Evolutionary conservation across 2,797 vertebrate species (phyloP), one percentile per base, ranked within the genome.

Genomic region (Sebastes trivittatus): DNA sequence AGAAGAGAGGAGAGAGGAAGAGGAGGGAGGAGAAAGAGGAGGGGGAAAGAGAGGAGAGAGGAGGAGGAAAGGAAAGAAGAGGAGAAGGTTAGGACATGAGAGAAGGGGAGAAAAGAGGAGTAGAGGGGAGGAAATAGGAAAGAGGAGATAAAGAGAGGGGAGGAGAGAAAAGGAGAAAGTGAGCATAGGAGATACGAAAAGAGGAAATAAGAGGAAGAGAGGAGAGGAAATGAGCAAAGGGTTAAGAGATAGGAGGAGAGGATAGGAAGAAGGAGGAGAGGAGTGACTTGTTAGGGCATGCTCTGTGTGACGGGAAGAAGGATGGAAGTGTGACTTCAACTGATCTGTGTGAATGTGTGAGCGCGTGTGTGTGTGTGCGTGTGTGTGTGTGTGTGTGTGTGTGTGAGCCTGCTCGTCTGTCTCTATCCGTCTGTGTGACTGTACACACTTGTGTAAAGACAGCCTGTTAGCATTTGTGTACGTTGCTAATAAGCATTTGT

Each of bases 381-480:
- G 34, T 1, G 18, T 64, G 54, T n/a, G 62, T 65, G 55, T 59
- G 49, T n/a, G 54, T 10, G 49, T 27, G 27, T 7, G 36, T 38
- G 62, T 74, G 56, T 60, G 49, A 5, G 60, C 27, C 52, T 27
- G 27, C 10, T 10, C 61, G 49, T 76, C 60, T 25, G 68, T 83
- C 29, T 84, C 63, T 76, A 68, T 83, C 23, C 11, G 18, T 46
- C 60, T 81, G 78, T 81, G 86, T 75, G 69, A 62, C 54, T 75
- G 61, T 71, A 71, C 72, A 82, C 80, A 72, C 65, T 75, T 82
- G 63, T 85, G 61, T 72, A 68, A 81, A 81, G 85, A 77, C 77
- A 60, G 77, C 62, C 81, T 82, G 85, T 85, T 74, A 85, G 63
- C 68, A 25, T 86, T 78, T 69, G 72, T 77, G 72, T 80, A 11